Evolutionary conservation across 2,888 invertebrate genomes (phyloP), one percentile per base, ranked within the genome.

Genomic region (Petrolisthes manimaculis): DNA sequence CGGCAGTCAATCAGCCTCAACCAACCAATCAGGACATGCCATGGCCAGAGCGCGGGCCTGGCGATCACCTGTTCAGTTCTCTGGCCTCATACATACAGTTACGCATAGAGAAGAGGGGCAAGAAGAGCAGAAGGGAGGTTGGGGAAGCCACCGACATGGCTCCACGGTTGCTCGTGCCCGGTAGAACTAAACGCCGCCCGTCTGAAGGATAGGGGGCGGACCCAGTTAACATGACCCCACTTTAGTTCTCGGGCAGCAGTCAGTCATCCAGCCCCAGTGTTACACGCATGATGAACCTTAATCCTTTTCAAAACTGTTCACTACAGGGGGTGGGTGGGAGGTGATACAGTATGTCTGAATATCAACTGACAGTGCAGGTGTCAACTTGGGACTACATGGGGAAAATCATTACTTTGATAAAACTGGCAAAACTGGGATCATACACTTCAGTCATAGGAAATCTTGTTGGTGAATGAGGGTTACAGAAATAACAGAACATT

Each of bases 61-160:
- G 80, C 80, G 87, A 79, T 89, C 89, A 89, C 89, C 89, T 89
- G 89, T 87, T 84, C 84, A 89, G 87, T 87, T 89, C 89, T 89
- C 89, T 89, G 89, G 89, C 89, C 89, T 89, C 89, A 90, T 90
- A 90, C 90, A 90, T 90, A 90, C 90, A 90, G 90, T 90, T 90
- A 90, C 90, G 90, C 89, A 90, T 89, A 90, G 89, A 89, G 89
- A 90, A 89, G 86, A 90, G 90, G 86, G 90, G 90, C 86, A 90
- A 88, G 89, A 90, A 89, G 88, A 90, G 90, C 90, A 90, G 90
- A 83, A 90, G 90, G 88, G 90, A 90, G 83, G 90, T 90, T 82
- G 90, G 90, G 86, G 90, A 90, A 55, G 90, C 90, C 87, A 90
- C 89, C 86, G 90, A 90, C 84, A 89, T 89, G 84, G 90, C 89